Conservation (phyloP, 2,888 invertebrate genomes). For the Elaeidobius kamerunicus region DNA sequence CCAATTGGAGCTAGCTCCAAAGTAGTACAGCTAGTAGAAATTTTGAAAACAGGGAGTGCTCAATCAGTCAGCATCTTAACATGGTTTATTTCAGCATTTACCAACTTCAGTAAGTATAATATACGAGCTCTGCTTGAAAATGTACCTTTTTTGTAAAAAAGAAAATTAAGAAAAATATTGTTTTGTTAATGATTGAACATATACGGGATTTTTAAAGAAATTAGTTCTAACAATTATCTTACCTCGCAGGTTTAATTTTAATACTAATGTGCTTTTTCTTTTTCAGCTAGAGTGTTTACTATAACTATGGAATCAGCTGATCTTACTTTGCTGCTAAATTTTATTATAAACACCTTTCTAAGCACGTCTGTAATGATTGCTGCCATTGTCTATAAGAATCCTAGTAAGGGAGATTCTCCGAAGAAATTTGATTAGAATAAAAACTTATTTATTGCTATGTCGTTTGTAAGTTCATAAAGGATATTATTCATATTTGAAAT, state of each 20-base stretch:
- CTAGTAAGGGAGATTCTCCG: slow-evolving; percentile 29
- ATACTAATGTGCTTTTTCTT: too few relatives aligned
- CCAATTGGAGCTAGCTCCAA: slow-evolving; percentile 83
- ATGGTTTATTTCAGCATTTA: slow-evolving; percentile 78
- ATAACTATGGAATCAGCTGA: slow-evolving; percentile 78
- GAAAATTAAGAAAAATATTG: too few relatives aligned
- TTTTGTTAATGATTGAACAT: too few relatives aligned
- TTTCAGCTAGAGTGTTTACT: slow-evolving; percentile 77
- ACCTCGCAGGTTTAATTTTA: too few relatives aligned
- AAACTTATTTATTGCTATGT: slow-evolving; percentile 5
- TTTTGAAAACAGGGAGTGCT: slow-evolving; percentile 66
- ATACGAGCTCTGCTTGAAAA: too few relatives aligned
- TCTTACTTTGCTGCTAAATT: slow-evolving; percentile 67
- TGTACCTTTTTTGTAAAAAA: too few relatives aligned
- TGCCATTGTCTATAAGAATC: slow-evolving; percentile 63
- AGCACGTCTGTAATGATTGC: slow-evolving; percentile 68
- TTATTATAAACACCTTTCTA: slow-evolving; percentile 65
- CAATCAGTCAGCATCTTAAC: slow-evolving; percentile 75
- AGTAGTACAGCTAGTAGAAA: slow-evolving; percentile 72
- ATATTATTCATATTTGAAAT: too few relatives aligned
- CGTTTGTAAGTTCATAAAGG: too few relatives aligned
- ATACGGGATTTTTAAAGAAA: too few relatives aligned
- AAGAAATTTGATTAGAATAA: slow-evolving; percentile 22
- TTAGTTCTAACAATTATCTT: too few relatives aligned
- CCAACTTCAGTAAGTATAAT: slow-evolving; percentile 75